phyloP scores from a whole-genome alignment of 1,140 invertebrate genomes.

The Tenebrio molitor region DNA sequence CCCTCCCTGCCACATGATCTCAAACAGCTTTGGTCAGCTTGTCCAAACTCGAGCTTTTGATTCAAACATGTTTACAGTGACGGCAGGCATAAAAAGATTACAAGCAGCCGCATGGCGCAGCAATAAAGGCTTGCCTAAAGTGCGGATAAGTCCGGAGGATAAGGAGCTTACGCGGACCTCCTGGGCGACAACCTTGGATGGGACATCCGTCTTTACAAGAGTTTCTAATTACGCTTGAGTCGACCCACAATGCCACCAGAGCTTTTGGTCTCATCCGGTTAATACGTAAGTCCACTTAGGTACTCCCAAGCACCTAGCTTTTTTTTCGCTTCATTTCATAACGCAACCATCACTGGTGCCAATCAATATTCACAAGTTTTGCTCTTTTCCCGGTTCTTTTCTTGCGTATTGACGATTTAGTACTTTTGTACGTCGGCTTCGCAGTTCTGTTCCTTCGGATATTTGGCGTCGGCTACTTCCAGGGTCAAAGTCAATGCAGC shows the following conservation, averaged over 20 bases:
- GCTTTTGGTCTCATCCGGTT: too few relatives aligned
- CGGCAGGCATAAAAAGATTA: conserved; percentile 33
- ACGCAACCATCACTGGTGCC: too few relatives aligned
- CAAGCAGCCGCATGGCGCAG: conserved; percentile 10
- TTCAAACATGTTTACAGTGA: conserved; percentile 24
- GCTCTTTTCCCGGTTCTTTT: too few relatives aligned
- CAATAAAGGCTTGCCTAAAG: conserved; percentile 20
- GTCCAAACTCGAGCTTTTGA: conserved; percentile 25
- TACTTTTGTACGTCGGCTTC: too few relatives aligned
- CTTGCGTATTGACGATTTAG: too few relatives aligned
- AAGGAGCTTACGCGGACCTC: conserved; percentile 39
- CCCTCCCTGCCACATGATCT: neutral
- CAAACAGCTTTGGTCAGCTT: conserved; percentile 30
- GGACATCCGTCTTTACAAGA: conserved; percentile 13
- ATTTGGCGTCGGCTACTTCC: neutral
- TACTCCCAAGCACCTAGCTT: too few relatives aligned
- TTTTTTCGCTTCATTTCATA: too few relatives aligned
- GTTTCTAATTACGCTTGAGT: conserved; percentile 9
- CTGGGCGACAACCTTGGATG: neutral
- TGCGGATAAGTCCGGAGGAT: conserved; percentile 20
- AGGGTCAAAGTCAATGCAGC: conserved; percentile 35
- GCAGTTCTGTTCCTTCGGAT: too few relatives aligned
- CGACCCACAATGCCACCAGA: too few relatives aligned
- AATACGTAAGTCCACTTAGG: too few relatives aligned
- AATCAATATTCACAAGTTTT: neutral